phyloP scores from a whole-genome alignment of 2,888 invertebrate species.

The Leuctra nigra region DNA sequence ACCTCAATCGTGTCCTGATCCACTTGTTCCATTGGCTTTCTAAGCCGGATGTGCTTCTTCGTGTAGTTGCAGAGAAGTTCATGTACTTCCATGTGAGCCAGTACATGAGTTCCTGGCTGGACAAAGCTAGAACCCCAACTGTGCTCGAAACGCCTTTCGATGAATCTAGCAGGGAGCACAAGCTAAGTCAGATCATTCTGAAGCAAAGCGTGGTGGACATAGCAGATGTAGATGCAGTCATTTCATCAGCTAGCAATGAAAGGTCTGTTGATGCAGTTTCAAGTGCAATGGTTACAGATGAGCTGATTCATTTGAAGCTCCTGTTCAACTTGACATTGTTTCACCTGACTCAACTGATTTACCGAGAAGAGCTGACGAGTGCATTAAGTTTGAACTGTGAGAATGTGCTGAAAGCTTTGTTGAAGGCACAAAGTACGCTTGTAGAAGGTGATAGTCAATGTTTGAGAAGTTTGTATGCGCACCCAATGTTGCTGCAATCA shows the following conservation, averaged over 20 bases:
- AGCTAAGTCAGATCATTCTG: background rate
- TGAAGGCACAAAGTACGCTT: constrained; percentile 33
- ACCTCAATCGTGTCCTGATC: constrained; percentile 15
- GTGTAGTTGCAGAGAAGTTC: constrained; percentile 1
- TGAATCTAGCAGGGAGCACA: background rate
- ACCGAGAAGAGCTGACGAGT: constrained; percentile 30
- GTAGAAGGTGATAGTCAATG: constrained; percentile 28
- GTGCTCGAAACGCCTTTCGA: background rate
- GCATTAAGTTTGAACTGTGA: constrained; percentile 32
- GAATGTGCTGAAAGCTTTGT: constrained; percentile 32
- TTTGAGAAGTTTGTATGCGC: constrained; percentile 38
- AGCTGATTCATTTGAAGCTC: constrained; percentile 42
- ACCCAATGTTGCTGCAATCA: constrained; percentile 40
- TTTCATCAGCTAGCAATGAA: no score
- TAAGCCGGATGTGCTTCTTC: background rate
- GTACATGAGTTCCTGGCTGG: background rate
- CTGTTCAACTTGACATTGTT: constrained; percentile 41
- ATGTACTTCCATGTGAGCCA: background rate
- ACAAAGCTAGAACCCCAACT: background rate
- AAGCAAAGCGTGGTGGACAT: background rate
- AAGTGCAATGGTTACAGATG: no score
- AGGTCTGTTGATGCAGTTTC: no score
- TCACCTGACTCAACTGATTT: constrained; percentile 36
- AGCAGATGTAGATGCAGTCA: background rate
- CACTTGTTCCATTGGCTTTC: constrained; percentile 19